phyloP scores from a whole-genome alignment of 2,113 vertebrate genomes.

The Fregetta grallaria region DNA sequence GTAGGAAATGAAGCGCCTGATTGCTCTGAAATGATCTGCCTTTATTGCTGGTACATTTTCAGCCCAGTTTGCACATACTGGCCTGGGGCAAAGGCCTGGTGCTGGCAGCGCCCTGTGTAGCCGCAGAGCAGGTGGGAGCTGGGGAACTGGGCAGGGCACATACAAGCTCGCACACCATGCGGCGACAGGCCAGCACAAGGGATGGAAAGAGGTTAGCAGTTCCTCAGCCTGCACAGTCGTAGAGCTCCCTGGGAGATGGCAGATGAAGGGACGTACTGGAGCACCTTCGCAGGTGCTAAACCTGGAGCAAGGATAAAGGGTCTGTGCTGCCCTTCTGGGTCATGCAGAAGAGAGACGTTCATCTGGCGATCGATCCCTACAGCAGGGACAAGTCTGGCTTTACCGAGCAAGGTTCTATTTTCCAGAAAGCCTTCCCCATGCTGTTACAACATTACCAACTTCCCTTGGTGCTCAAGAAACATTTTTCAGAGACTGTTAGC shows the following conservation, averaged over 20 bases:
- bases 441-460: background rate
- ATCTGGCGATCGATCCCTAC: accelerated
- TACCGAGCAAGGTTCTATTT: background rate
- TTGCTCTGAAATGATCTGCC: background rate
- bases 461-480: background rate
- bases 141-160: background rate
- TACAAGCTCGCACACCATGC: accelerated
- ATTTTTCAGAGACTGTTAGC: background rate
- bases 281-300: background rate
- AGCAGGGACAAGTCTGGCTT: background rate
- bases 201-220: background rate
- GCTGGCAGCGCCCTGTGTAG: background rate
- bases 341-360: background rate
- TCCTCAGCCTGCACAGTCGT: background rate
- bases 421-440: background rate
- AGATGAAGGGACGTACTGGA: background rate
- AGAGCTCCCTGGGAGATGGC: background rate
- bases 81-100: background rate
- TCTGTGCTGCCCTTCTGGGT: background rate
- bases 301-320: background rate
- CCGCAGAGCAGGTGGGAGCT: background rate
- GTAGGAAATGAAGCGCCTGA: background rate
- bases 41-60: background rate
- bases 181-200: background rate
- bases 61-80: background rate